Evolutionary conservation across 2,113 vertebrate genomes (phyloP).

Genomic region (Corapipo altera): DNA sequence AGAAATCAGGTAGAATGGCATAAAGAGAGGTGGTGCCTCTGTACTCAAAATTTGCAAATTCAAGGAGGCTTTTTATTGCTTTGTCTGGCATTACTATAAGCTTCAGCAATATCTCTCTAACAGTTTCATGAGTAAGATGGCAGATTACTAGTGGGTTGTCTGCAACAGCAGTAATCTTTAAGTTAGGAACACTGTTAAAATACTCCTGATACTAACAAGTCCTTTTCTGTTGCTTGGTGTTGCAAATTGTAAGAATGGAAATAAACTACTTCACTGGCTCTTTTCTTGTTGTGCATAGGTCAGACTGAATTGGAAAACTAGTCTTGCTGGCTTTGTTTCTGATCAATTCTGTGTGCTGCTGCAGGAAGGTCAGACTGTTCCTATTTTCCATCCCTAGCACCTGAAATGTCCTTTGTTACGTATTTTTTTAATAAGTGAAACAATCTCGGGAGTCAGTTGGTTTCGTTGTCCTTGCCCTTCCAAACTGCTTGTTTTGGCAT

Average conservation of each 20-base stretch:
- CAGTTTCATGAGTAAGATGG: not conserved
- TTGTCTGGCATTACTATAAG: not conserved
- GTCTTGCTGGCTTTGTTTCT: not conserved
- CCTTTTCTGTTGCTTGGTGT: not conserved
- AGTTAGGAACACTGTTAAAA: not conserved
- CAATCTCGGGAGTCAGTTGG: not conserved
- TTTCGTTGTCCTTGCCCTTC: not conserved
- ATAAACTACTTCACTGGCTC: not conserved
- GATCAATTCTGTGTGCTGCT: not conserved
- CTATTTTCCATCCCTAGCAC: not conserved
- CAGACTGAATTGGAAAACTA: not conserved
- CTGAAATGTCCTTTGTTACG: not conserved
- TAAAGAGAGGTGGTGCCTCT: not conserved
- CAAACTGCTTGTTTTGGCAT: not conserved
- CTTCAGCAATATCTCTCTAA: not conserved
- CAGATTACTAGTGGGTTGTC: not conserved
- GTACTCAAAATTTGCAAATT: not conserved
- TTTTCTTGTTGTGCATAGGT: not conserved
- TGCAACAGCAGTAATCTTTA: not conserved
- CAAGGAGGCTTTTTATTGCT: not conserved
- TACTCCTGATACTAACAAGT: not conserved
- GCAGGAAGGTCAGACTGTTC: not conserved
- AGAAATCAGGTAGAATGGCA: not conserved
- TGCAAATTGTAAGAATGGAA: not conserved
- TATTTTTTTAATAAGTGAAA: not conserved